Conservation (phyloP, 2,113 vertebrate genomes). For the Syrmaticus mikado region DNA sequence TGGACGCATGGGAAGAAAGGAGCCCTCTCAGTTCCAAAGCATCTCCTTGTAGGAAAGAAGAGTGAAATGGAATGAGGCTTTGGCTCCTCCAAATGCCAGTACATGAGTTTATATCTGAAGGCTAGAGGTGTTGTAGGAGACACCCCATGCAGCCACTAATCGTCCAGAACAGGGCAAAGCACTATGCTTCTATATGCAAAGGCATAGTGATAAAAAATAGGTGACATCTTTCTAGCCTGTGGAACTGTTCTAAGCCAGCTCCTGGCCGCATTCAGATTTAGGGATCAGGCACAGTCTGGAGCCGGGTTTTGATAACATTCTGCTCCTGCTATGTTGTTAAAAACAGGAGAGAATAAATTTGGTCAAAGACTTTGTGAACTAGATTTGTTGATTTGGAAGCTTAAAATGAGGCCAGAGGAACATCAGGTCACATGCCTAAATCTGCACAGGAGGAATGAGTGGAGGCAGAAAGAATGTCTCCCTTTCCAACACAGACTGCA, state of each 20-base stretch:
- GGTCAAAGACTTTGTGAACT: not conserved
- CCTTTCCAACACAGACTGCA: not conserved
- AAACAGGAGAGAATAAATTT: not conserved
- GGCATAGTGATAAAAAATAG: not conserved
- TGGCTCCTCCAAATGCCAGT: not conserved
- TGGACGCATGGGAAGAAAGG: rapidly evolving
- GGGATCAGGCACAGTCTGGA: not conserved
- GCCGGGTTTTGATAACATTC: not conserved
- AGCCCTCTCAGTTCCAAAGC: not conserved
- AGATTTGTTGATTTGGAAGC: not conserved
- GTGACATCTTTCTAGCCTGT: not conserved
- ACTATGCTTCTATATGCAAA: not conserved
- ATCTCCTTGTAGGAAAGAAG: not conserved
- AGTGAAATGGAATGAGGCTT: not conserved
- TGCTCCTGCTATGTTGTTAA: not conserved
- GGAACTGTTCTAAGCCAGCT: not conserved
- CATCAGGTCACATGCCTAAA: not conserved
- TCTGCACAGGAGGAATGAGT: not conserved
- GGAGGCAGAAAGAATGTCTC: not conserved
- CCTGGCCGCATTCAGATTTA: not conserved
- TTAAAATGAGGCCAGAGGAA: not conserved
- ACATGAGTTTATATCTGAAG: not conserved
- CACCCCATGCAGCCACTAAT: not conserved
- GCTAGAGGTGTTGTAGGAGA: not conserved
- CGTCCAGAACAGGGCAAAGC: rapidly evolving